phyloP scores from a whole-genome alignment of 2,113 vertebrate species.

The Rostratula benghalensis region DNA sequence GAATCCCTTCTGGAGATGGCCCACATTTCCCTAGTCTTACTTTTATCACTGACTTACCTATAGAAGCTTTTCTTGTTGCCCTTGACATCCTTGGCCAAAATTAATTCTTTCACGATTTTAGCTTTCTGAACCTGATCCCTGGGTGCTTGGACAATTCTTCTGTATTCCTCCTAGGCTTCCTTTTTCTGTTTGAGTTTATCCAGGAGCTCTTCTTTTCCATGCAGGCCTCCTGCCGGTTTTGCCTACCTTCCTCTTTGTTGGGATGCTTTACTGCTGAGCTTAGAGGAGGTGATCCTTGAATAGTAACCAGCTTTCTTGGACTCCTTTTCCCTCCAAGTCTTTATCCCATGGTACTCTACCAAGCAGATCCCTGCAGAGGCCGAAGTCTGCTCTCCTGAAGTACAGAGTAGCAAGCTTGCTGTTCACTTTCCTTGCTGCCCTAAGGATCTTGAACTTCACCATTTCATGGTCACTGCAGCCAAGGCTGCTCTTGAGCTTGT shows the following conservation, averaged over 20 bases:
- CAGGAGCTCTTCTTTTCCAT: neutral
- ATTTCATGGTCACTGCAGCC: neutral
- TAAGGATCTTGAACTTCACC: neutral
- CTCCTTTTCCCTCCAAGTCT: neutral
- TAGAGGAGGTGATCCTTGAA: neutral
- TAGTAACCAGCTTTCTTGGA: neutral
- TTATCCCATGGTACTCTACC: neutral
- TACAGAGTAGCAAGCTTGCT: neutral
- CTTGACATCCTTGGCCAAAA: neutral
- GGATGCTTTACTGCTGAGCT: neutral
- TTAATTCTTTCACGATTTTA: neutral
- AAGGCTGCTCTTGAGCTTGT: neutral
- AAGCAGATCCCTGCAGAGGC: neutral
- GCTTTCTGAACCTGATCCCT: neutral
- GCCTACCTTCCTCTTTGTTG: neutral
- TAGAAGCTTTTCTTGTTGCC: neutral
- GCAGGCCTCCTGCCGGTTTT: neutral
- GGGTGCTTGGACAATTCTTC: neutral
- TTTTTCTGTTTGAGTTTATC: neutral
- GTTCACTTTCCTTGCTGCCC: neutral
- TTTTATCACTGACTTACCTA: neutral
- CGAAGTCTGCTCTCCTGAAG: neutral
- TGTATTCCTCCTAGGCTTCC: neutral
- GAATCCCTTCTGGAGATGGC: neutral
- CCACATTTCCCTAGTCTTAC: neutral